phyloP scores from a whole-genome alignment of 2,797 vertebrate species.

The Chlorospingus semifuscus region DNA sequence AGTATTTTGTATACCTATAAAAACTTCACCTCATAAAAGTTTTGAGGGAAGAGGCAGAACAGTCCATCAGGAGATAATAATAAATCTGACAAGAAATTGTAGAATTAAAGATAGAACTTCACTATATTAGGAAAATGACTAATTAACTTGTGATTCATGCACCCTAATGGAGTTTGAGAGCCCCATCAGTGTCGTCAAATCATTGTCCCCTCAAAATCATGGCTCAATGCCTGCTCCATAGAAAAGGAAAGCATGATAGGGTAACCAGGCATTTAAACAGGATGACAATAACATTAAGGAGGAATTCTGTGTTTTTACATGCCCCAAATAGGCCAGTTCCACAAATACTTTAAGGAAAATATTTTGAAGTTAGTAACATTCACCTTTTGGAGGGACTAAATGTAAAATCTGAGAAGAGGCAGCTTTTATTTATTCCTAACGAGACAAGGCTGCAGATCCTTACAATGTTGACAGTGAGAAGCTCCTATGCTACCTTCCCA shows the following conservation, averaged over 20 bases:
- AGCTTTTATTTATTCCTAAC: background rate
- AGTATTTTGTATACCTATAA: background rate
- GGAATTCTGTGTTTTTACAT: background rate
- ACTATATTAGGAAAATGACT: conserved; percentile 36
- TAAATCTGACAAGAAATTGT: conserved; percentile 10
- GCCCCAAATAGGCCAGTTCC: background rate
- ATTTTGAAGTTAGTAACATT: background rate
- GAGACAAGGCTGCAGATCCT: background rate
- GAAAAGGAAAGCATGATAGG: background rate
- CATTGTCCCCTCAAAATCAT: background rate
- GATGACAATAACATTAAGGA: background rate
- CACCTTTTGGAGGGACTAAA: background rate
- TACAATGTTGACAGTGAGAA: background rate
- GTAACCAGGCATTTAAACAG: background rate
- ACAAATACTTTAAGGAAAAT: background rate
- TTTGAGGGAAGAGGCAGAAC: background rate
- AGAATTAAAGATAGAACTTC: conserved; percentile 35
- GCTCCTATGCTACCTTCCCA: background rate
- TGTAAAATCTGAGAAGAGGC: background rate
- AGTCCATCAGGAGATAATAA: background rate
- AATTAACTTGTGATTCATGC: conserved; percentile 47
- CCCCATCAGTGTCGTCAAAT: conserved; percentile 20
- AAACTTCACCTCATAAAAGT: background rate
- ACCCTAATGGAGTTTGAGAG: conserved; percentile 14
- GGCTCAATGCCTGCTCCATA: background rate